phyloP scores from a whole-genome alignment of 2,888 invertebrate genomes.

The Drosophila mimetica region DNA sequence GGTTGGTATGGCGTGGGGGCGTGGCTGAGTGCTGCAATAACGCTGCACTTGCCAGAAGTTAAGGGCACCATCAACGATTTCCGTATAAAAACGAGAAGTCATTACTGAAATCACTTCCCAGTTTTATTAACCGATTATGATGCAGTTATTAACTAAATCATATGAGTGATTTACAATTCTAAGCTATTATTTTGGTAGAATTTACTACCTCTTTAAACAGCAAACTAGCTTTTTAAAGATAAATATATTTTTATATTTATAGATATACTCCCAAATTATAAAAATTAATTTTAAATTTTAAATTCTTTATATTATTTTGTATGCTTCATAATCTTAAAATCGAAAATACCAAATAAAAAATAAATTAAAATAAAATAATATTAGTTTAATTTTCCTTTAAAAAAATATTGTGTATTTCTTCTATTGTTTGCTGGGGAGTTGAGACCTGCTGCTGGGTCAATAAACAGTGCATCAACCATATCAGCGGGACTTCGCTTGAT shows the following conservation, averaged over 20 bases:
- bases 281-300: background rate
- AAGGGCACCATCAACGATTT: conserved; percentile 24
- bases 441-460: conserved; percentile 31
- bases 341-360: no score
- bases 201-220: no score
- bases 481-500: conserved; percentile 9
- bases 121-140: background rate
- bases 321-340: no score
- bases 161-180: background rate
- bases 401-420: background rate
- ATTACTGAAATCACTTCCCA: conserved; percentile 25
- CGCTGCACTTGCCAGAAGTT: conserved; percentile 33
- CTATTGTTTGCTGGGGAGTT: conserved; percentile 4
- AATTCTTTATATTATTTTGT: no score
- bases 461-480: conserved; percentile 10
- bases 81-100: conserved; percentile 5
- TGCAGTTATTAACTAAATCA: background rate
- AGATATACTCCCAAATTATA: no score
- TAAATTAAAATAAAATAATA: background rate
- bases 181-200: no score
- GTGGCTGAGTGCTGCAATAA: conserved; percentile 31
- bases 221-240: no score
- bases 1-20: background rate
- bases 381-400: background rate
- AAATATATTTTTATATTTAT: no score